These are phyloP conservation scores for Ptychobarbus kaznakovi DNA, from an alignment of 2,797 vertebrate genomes.

Conservation along the genomic window DNA sequence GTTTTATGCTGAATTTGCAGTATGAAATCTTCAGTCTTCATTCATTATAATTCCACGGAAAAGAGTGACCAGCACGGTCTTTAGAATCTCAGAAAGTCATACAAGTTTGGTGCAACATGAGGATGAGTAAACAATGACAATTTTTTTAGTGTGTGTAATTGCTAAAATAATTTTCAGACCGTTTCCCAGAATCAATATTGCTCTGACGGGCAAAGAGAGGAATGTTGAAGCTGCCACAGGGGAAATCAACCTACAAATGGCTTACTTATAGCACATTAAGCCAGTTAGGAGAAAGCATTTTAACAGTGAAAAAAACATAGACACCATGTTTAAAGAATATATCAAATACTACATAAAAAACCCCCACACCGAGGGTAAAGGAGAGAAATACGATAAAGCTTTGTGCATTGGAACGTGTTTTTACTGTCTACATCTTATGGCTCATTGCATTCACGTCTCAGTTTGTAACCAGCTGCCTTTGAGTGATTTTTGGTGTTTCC, in stretches of 20 bases:
- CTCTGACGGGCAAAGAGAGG: background rate
- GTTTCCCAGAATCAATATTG: slow-evolving; percentile 6
- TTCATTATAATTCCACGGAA: background rate
- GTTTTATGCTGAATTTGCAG: background rate
- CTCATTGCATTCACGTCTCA: background rate
- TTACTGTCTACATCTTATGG: slow-evolving; percentile 29
- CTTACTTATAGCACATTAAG: slow-evolving; percentile 29
- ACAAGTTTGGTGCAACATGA: background rate
- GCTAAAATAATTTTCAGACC: background rate
- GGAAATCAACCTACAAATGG: slow-evolving; percentile 23
- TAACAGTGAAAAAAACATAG: background rate
- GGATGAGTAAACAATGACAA: background rate
- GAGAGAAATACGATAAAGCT: background rate
- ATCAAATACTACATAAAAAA: background rate
- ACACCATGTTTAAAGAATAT: slow-evolving; percentile 12
- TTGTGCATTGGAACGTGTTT: slow-evolving; percentile 5
- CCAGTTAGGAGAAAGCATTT: slow-evolving; percentile 13
- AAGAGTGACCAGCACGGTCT: background rate
- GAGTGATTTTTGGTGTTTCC: slow-evolving; percentile 25
- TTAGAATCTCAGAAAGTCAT: background rate
- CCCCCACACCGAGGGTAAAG: background rate
- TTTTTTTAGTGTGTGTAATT: background rate
- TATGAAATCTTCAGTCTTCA: background rate
- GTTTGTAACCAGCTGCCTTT: background rate
- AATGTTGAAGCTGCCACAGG: background rate